Base-by-base conservation (phyloP, 2,888 invertebrate species). In the Dione juno region DNA sequence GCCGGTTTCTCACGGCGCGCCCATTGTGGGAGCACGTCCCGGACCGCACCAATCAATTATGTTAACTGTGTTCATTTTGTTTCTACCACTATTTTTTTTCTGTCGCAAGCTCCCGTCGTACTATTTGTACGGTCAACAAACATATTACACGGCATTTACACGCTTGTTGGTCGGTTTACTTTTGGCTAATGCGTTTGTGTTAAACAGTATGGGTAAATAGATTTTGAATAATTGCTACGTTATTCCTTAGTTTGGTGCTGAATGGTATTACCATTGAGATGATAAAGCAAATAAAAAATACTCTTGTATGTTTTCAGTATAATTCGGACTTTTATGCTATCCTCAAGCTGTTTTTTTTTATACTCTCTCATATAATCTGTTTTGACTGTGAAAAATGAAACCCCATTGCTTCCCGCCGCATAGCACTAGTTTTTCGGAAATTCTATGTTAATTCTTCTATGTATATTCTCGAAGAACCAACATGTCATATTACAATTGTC, bases 31-130 rank as follows among this genome's bases (percentile, higher is more conserved):
- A 86, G 89, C 92, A 89, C 89, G 90, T 90, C 88, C 84, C 85
- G 81, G 84, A 87, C 86, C 84, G 85, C 81, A 87, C 84, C 92
- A 91, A 92, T 92, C 92, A 90, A 92, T 92, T 92, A 92, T 86
- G 88, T 90, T 91, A 89, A 89, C 87, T 88, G 89, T 91, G 92
- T 89, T 90, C 88, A 91, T 90, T 90, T 86, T 80, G 81, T 86
- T 81, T 78, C 77, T 78, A 74, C 72, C 63, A 80, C 78, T 78
- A 75, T 70, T 76, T 79, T 80, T 74, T 71, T 76, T 79, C 80
- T 74, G 69, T 76, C 75, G 75, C 71, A 78, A 78, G 78, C 78
- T 77, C 75, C 78, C 74, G 48, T 76, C 78, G 76, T 67, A 73
- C 73, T 77, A 82, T 85, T 83, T 81, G 84, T 85, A 82, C 74